Conservation (phyloP, 2,797 vertebrate species). For the Pampus argenteus region DNA sequence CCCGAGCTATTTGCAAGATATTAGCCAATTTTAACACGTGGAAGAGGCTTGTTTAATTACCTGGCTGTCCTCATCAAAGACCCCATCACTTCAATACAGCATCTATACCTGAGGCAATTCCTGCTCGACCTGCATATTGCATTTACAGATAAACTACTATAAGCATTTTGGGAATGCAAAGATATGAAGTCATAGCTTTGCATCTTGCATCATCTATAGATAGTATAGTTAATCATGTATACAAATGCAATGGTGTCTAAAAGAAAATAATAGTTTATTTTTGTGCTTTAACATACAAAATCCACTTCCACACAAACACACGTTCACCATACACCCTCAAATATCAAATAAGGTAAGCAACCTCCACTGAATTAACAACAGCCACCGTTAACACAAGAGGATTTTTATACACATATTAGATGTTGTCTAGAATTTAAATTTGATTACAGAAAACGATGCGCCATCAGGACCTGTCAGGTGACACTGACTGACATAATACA, state of each 20-base stretch:
- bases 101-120: slow-evolving; percentile 13
- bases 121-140: slow-evolving; percentile 2
- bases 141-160: slow-evolving; percentile 24
- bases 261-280: no score
- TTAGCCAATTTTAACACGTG: slow-evolving; percentile 30
- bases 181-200: no score
- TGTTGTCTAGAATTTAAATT: slow-evolving; percentile 27
- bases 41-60: slow-evolving; percentile 31
- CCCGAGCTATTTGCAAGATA: slow-evolving; percentile 36
- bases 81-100: neutral
- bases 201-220: neutral
- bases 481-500: slow-evolving; percentile 36
- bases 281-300: neutral
- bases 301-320: neutral
- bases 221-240: neutral
- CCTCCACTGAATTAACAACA: slow-evolving; percentile 27
- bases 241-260: neutral
- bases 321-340: neutral
- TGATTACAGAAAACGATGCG: slow-evolving; percentile 34
- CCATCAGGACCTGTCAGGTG: slow-evolving; percentile 34
- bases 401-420: slow-evolving; percentile 30
- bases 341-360: neutral
- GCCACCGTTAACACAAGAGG: neutral
- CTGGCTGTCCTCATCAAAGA: slow-evolving; percentile 31
- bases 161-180: neutral